Base-by-base conservation (phyloP, 2,113 vertebrate genomes). In the Petaurus breviceps region DNA sequence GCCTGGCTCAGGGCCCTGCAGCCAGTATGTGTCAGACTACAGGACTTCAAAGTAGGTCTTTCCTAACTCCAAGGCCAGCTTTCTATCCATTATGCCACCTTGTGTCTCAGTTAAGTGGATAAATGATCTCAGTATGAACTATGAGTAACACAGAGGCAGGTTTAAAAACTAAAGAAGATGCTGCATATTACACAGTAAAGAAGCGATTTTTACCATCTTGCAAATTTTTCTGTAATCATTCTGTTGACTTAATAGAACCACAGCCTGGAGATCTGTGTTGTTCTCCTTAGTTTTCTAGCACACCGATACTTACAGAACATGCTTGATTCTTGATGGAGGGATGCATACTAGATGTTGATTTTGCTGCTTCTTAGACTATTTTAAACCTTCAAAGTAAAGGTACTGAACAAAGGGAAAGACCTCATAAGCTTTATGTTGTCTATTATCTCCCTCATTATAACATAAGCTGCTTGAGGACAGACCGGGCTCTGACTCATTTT, bases 281-380 rank as follows among this genome's bases (percentile, higher is more conserved):
- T 93, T 94, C 53, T 96, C 52, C 50, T 95, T 61, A 95, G 53
- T 91, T 84, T 26, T 47, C 89, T 53, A 37, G 90, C 2, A 84
- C n/a, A 5, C 14, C 61, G 2, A 84, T 90, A 49, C 77, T 92
- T 57, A 51, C 49, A 90, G 52, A 1, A 57, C 89, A 53, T 92
- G n/a, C 16, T 94, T 94, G 43, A 92, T 84, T 2, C 10, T 84
- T 55, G 14, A 0, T 16, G 46, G 93, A 91, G 25, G 31, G 52
- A 49, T 26, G 49, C 53, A 57, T 61, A 37, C 52, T 90, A 11
- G 94, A 50, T 0, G 3, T 52, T 25, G 91, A 28, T 84, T 96
- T 94, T 49, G 51, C 2, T 50, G 24, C 24, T 61, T 5, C 25
- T 47, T 11, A 47, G 90, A 93, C 2, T 16, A 22, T 43, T 4